A percentile compares a stretch with the other conserved stretches of the same genome.
These are phyloP conservation scores for Drosophila santomea DNA, from an alignment of 1,140 invertebrate genomes.

Conservation along the genomic window DNA sequence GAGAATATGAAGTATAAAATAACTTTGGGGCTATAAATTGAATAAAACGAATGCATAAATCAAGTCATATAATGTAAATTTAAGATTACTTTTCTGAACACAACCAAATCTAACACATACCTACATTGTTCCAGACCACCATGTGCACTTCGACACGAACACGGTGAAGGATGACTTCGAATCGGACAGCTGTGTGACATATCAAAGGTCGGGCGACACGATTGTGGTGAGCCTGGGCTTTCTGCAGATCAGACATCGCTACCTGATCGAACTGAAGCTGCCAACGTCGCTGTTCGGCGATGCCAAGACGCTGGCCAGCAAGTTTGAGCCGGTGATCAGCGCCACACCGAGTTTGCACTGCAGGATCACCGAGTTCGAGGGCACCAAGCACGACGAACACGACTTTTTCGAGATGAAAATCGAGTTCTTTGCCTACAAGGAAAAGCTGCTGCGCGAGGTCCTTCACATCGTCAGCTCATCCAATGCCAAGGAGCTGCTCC, in stretches of 20 bases:
- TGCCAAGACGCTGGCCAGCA: slow-evolving; percentile 36
- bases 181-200: slow-evolving; percentile 80
- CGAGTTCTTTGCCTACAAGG: slow-evolving; percentile 86
- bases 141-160: slow-evolving; percentile 83
- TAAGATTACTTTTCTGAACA: too few relatives aligned
- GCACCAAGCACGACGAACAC: slow-evolving; percentile 72
- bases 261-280: slow-evolving; percentile 80
- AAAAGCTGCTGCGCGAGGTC: slow-evolving; percentile 85
- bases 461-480: slow-evolving; percentile 84
- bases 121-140: slow-evolving; percentile 69
- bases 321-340: slow-evolving; percentile 70
- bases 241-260: slow-evolving; percentile 84
- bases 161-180: slow-evolving; percentile 80
- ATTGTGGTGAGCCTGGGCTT: slow-evolving; percentile 84
- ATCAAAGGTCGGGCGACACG: slow-evolving; percentile 74
- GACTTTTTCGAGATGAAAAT: slow-evolving; percentile 85
- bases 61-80: too few relatives aligned
- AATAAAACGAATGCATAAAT: too few relatives aligned
- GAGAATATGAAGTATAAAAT: too few relatives aligned
- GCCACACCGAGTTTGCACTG: slow-evolving; percentile 83
- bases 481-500: slow-evolving; percentile 75
- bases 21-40: too few relatives aligned
- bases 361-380: slow-evolving; percentile 71
- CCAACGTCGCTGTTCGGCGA: slow-evolving; percentile 69
- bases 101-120: not conserved